These are phyloP conservation scores for Eugnorisma glareosa DNA, from an alignment of 2,888 invertebrate genomes.

Conservation along the genomic window DNA sequence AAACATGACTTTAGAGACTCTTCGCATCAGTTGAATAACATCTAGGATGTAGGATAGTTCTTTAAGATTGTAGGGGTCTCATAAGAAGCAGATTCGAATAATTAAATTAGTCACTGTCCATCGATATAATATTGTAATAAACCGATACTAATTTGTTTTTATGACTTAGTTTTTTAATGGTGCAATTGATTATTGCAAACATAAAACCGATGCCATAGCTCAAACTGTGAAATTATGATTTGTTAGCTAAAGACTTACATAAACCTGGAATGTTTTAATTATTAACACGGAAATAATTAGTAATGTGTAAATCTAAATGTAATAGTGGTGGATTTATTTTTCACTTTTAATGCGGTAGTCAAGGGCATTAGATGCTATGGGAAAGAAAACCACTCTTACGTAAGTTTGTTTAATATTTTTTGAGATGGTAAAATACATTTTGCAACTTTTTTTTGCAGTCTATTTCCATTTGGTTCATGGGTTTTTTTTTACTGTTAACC, in stretches of 20 bases:
- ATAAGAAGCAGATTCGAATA: not conserved
- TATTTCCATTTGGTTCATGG: not conserved
- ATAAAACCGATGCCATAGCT: constrained; percentile 3
- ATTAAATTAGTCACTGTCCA: not conserved
- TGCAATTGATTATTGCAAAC: constrained; percentile 5
- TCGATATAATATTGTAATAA: not conserved
- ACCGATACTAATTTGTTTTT: not conserved
- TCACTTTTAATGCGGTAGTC: not conserved
- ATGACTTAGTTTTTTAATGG: not conserved
- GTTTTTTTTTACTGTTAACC: not conserved
- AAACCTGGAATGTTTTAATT: constrained; percentile 7
- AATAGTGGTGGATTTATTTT: not conserved
- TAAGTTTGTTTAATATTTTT: not conserved
- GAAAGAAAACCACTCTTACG: constrained; percentile 8
- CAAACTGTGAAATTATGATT: constrained; percentile 33
- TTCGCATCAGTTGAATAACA: not conserved
- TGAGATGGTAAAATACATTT: not conserved
- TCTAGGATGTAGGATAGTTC: not conserved
- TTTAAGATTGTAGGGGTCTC: not conserved
- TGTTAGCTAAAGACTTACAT: not conserved
- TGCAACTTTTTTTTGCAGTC: not conserved
- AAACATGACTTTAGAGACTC: not conserved
- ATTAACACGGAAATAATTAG: not conserved
- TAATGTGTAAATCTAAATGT: too few relatives aligned
- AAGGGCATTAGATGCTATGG: not conserved